Evolutionary conservation across 1,140 invertebrate species (phyloP).

Genomic region (Adoxophyes honmai): DNA sequence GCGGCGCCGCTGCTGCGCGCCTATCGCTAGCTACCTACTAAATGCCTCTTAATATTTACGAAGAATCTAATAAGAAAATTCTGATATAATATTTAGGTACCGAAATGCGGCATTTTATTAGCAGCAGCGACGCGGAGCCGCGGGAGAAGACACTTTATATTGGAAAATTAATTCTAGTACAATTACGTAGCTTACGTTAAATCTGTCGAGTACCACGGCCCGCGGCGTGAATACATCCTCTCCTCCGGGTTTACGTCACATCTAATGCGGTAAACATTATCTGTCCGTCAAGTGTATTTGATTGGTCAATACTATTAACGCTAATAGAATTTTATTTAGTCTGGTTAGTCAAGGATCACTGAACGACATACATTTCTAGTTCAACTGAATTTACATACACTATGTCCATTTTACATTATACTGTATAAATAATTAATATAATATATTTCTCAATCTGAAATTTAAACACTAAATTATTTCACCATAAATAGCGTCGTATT

Average conservation of each 20-base stretch:
- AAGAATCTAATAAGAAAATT: slow-evolving; percentile 48
- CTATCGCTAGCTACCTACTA: slow-evolving; percentile 28
- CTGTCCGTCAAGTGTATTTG: slow-evolving; percentile 40
- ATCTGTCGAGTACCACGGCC: slow-evolving; percentile 14
- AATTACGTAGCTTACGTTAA: slow-evolving; percentile 55
- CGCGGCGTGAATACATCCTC: no score
- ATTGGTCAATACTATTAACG: slow-evolving; percentile 54
- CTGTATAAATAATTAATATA: slow-evolving; percentile 58
- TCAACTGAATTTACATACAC: slow-evolving; percentile 60
- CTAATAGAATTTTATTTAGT: slow-evolving; percentile 47
- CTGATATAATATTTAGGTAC: slow-evolving; percentile 40
- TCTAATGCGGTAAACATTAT: slow-evolving; percentile 42
- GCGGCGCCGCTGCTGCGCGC: slow-evolving; percentile 32
- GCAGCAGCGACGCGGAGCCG: slow-evolving; percentile 37
- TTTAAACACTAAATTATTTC: slow-evolving; percentile 65
- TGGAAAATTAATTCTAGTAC: slow-evolving; percentile 55
- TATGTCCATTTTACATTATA: slow-evolving; percentile 52
- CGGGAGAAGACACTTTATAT: slow-evolving; percentile 54
- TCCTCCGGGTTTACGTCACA: slow-evolving; percentile 19
- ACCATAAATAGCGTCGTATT: slow-evolving; percentile 71
- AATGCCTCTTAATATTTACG: slow-evolving; percentile 35
- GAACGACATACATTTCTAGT: slow-evolving; percentile 65
- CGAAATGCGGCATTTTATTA: slow-evolving; percentile 39
- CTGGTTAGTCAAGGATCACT: slow-evolving; percentile 34
- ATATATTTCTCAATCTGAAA: slow-evolving; percentile 63